Base-by-base conservation (phyloP, 2,113 vertebrate genomes). In the Phrynosoma blainvillii region DNA sequence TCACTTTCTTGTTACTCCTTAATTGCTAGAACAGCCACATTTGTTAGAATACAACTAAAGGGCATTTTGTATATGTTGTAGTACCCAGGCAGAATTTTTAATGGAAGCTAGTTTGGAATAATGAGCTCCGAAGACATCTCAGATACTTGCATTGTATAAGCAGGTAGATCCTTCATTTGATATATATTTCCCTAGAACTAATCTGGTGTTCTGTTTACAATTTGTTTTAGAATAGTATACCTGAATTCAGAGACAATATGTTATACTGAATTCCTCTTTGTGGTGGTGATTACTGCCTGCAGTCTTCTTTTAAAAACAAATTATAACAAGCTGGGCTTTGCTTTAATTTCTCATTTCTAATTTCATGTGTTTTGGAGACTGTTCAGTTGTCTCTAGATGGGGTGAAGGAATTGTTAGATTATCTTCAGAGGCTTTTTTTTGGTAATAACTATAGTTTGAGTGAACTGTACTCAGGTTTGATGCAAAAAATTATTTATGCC, bases 51-150 rank as follows among this genome's bases (percentile, higher is more conserved):
- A 90, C 68, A 86, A 93, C 90, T 94, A 91, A 93, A 87, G 47
- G 87, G 74, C 82, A 93, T 95, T 94, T 86, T 87, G 75, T 79
- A 88, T 93, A 82, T 92, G 68, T 93, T 77, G 2, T 80, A 93
- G 62, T 47, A 52, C 89, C 94, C 88, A 95, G 89, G 92, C 89
- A 95, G 94, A 91, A 94, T 78, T 92, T 96, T 96, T 95, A 96
- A 86, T 90, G 82, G 88, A 94, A 94, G 94, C 96, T 96, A 93
- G 93, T 92, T 93, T 95, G 96, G 95, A 96, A 93, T 97, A 96
- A 97, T 94, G 96, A 96, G 91, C 91, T 97, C 96, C 95, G 93
- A 94, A 97, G 96, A 96, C 92, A 59, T 97, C 94, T 96, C 89
- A 92, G 82, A 94, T 95, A 90, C 81, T 92, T 92, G 71, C 82